Base-by-base conservation (phyloP, 2,797 vertebrate genomes). In the Pipistrellus pipistrellus region DNA sequence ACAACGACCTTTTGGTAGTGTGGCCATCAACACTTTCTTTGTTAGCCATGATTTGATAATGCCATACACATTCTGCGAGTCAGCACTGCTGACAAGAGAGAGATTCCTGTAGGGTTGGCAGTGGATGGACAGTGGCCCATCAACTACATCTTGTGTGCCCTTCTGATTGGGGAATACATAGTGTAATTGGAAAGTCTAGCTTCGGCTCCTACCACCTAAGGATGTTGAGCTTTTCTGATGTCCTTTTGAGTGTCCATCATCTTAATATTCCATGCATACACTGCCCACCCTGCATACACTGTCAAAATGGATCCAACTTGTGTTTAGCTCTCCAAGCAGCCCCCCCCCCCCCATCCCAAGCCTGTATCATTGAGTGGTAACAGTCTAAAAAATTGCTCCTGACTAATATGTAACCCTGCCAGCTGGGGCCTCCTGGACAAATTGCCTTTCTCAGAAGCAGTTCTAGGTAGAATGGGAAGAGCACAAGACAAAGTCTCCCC, bases 1-100 rank as follows among this genome's bases (percentile, higher is more conserved):
- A 96, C 96, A 97, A 96, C 93, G 90, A 38, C 44, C 46, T 83
- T 93, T 90, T n/a, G 57, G 82, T 27, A 80, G 66, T 8, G 53
- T 84, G 83, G 48, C 38, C 93, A 94, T 91, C 53, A 14, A 96
- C 92, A 93, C 66, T 97, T 96, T 94, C 92, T 93, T 97, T 97
- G 96, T 97, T 84, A 53, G 32, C 73, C 15, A 0, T 81, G 90
- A 94, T 86, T 85, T 12, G 4, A 81, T 92, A 80, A 95, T 51
- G 69, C 76, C 20, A 3, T 11, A 38, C 20, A 44, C 92, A 78
- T 90, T 95, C 87, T 93, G 82, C 83, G 38, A 92, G 93, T 97
- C 96, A 96, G 96, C 96, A 95, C 69, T 76, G 75, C 93, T 90
- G 93, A 93, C 66, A 30, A 90, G 73, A 78, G 76, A 94, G 72